Conservation (phyloP, 2,797 vertebrate genomes). For the Emydoidea blandingii region DNA sequence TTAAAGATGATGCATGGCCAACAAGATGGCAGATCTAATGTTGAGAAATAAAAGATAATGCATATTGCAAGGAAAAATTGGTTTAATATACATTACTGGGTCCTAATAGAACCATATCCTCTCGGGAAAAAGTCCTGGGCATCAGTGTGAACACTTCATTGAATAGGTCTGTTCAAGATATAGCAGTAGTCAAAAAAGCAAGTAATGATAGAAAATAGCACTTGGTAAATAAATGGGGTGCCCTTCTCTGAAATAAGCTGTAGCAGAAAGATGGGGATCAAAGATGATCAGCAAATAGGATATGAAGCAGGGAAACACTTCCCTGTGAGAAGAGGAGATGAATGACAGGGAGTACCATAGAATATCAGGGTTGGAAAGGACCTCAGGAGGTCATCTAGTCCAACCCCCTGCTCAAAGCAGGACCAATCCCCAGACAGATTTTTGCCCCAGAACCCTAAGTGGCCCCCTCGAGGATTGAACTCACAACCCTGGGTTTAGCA, state of each 20-base stretch:
- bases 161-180: not conserved
- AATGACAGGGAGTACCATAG: not conserved
- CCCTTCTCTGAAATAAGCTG: constrained; percentile 6
- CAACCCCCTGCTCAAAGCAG: too few species aligned
- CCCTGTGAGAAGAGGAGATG: not conserved
- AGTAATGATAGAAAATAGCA: not conserved
- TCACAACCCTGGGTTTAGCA: too few species aligned
- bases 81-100: not conserved
- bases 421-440: too few species aligned
- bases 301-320: not conserved
- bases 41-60: not conserved
- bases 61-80: not conserved
- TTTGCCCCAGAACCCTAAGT: too few species aligned
- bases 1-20: not conserved
- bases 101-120: not conserved
- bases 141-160: not conserved
- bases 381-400: too few species aligned
- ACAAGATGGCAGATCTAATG: not conserved
- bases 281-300: not conserved
- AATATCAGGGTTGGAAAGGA: too few species aligned
- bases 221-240: not conserved
- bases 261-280: not conserved
- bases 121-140: not conserved
- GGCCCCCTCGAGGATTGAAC: too few species aligned
- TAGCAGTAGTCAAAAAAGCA: constrained; percentile 2